Evolutionary conservation across 1,140 invertebrate species (phyloP), one percentile per base, ranked within the genome.

Genomic region (Drosophila azteca): DNA sequence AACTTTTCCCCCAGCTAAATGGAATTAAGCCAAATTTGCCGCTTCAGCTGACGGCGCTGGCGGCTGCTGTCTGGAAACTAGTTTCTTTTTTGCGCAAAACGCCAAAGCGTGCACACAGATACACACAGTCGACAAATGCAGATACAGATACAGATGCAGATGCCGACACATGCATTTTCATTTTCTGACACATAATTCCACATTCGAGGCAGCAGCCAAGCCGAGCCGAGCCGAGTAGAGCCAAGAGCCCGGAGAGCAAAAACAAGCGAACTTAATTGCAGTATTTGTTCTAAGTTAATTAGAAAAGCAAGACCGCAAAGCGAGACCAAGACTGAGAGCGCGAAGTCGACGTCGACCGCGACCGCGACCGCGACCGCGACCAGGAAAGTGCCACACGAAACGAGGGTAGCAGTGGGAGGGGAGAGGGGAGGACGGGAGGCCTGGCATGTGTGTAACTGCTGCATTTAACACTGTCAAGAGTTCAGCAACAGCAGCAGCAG

Each of bases 101-200:
- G 70, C 77, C 66, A 59, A 74, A 75, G 70, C 49, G 60, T 66
- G 57, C 51, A 55, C 60, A 57, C 54, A 59, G 24, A 60, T 43
- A 39, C 11, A 55, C 50, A 59, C 44, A 74, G 39, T 48, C 22
- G 11, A 53, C 39, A 20, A 6, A 48, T 13, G 39, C 44, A 51
- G 20, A 39, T 24, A 22, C 24, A 61, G 45, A 55, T 35, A 51
- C 51, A 41, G 35, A 49, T 26, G 29, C 45, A 64, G 43, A 54
- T 26, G 22, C 46, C 43, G 62, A 51, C 67, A 61, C 64, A 75
- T 79, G 71, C 65, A 85, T 79, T 90, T 90, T 90, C 78, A 90
- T 90, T 90, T 90, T 90, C 85, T 90, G 85, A 90, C 85, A 90
- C 85, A 90, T 90, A 90, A 90, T 83, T 90, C 87, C 79, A 90